Evolutionary conservation across 2,113 vertebrate species (phyloP).

Genomic region (Cochlearius cochlearius): DNA sequence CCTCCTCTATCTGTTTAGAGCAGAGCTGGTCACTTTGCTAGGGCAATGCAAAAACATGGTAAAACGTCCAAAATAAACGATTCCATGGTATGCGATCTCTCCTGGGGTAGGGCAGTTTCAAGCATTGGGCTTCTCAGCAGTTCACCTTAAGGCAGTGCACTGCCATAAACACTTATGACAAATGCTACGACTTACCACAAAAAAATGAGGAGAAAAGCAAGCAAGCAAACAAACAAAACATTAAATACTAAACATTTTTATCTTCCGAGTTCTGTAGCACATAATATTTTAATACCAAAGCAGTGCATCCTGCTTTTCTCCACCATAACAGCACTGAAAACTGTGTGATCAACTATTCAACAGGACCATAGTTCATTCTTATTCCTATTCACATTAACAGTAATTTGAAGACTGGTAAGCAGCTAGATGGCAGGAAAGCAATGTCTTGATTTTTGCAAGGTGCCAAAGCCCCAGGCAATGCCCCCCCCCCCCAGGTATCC

Average conservation of each 20-base stretch:
- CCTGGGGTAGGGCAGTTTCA: background rate
- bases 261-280: background rate
- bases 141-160: background rate
- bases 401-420: background rate
- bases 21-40: background rate
- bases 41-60: background rate
- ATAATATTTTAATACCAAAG: background rate
- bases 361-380: background rate
- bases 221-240: background rate
- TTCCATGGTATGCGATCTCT: rapidly evolving
- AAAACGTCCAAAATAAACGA: background rate
- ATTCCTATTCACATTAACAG: background rate
- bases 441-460: background rate
- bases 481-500: background rate
- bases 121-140: background rate
- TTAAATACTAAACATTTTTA: background rate
- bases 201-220: background rate
- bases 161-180: background rate
- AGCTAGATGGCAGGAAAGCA: background rate
- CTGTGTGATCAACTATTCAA: background rate
- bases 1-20: background rate
- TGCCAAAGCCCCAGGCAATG: background rate
- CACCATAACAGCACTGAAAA: background rate
- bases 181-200: background rate
- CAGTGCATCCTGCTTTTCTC: background rate